Evolutionary conservation across 2,797 vertebrate genomes (phyloP).

Genomic region (Macroramphosus scolopax): DNA sequence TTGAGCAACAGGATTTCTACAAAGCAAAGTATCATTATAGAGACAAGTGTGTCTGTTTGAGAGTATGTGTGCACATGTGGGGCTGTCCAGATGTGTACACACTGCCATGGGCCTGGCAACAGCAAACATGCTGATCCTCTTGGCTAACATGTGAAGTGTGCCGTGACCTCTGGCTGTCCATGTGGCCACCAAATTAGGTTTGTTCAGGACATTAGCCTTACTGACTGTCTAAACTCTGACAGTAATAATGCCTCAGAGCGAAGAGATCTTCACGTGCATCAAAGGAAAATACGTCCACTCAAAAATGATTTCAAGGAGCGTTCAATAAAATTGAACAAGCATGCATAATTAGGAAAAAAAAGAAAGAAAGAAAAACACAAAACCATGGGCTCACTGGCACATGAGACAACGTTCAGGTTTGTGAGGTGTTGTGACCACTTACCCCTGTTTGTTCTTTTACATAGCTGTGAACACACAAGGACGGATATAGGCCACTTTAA

Average conservation of each 20-base stretch:
- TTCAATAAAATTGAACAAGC: slow-evolving; percentile 1
- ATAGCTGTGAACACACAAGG: slow-evolving; percentile 38
- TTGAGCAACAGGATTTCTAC: neutral
- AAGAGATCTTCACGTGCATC: too few relatives aligned
- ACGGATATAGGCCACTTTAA: slow-evolving; percentile 20
- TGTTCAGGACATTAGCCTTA: slow-evolving; percentile 29
- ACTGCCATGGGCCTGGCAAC: slow-evolving; percentile 23
- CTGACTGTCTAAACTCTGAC: slow-evolving; percentile 10
- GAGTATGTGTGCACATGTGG: slow-evolving; percentile 11
- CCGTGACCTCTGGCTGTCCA: slow-evolving; percentile 28
- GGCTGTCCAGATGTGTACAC: slow-evolving; percentile 59
- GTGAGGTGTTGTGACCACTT: slow-evolving; percentile 34
- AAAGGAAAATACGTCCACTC: too few relatives aligned
- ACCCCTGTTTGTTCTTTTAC: slow-evolving; percentile 48
- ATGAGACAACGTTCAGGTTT: slow-evolving; percentile 27
- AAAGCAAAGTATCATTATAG: neutral
- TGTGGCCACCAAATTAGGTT: slow-evolving; percentile 52
- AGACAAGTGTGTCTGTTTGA: slow-evolving; percentile 1
- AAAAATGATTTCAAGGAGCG: too few relatives aligned
- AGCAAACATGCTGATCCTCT: slow-evolving; percentile 54
- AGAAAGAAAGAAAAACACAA: too few relatives aligned
- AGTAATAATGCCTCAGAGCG: neutral
- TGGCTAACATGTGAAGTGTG: slow-evolving; percentile 59
- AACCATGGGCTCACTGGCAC: neutral
- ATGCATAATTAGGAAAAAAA: neutral